Evolutionary conservation across 2,797 vertebrate species (phyloP).

Genomic region (Platyrinchus mystaceus): DNA sequence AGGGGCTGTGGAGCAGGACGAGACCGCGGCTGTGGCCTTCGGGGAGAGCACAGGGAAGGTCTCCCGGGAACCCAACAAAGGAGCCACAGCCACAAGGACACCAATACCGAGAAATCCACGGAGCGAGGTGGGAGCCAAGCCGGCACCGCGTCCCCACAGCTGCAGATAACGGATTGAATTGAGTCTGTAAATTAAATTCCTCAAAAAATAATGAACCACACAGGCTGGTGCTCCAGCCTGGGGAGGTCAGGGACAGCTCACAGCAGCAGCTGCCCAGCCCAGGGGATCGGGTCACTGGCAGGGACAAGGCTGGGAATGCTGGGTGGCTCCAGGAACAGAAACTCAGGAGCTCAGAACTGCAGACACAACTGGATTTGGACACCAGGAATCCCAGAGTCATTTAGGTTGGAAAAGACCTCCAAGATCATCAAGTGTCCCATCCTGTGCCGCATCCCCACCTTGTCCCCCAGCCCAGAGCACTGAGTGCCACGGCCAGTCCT

Average conservation of each 20-base stretch:
- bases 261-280: not conserved
- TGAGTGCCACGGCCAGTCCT: not conserved
- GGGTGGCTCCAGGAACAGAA: not conserved
- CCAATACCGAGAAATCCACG: rapidly evolving
- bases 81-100: rapidly evolving
- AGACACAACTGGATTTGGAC: not conserved
- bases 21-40: not conserved
- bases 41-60: not conserved
- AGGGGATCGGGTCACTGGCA: too few species aligned
- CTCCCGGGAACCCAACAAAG: not conserved
- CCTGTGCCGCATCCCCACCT: not conserved
- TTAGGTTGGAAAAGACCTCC: rapidly evolving
- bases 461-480: not conserved
- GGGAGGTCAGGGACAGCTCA: not conserved
- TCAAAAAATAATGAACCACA: not conserved
- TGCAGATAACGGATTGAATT: not conserved
- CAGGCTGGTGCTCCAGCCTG: not conserved
- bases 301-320: not conserved
- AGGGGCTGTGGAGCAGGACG: not conserved
- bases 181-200: not conserved
- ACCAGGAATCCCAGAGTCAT: not conserved
- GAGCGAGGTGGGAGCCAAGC: not conserved
- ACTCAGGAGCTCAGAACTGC: not conserved
- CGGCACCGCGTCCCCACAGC: rapidly evolving
- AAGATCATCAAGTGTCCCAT: rapidly evolving